A percentile compares a stretch with the other conserved stretches of the same genome.
phyloP scores from a whole-genome alignment of 1,140 invertebrate genomes.

The Drosophila suzukii region DNA sequence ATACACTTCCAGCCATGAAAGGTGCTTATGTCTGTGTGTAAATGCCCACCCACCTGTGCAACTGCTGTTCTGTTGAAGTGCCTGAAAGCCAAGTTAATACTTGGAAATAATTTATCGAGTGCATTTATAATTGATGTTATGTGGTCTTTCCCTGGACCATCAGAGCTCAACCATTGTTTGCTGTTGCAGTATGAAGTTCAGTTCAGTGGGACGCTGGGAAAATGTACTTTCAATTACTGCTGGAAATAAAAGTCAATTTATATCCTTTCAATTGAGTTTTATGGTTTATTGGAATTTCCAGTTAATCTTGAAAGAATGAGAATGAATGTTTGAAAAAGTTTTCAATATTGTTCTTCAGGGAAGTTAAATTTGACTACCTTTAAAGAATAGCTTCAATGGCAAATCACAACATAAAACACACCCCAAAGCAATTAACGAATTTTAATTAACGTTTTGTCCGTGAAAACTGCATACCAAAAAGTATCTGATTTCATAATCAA shows the following conservation, averaged over 20 bases:
- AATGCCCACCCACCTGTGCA: conserved; percentile 11
- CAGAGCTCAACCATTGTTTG: conserved; percentile 11
- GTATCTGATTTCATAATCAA: conserved; percentile 48
- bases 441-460: conserved; percentile 24
- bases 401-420: neutral
- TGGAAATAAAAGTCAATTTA: conserved; percentile 20
- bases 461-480: conserved; percentile 20
- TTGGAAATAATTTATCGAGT: conserved; percentile 74
- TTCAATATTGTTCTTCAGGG: neutral
- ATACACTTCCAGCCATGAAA: conserved; percentile 24
- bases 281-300: conserved; percentile 15
- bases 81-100: conserved; percentile 69
- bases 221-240: conserved; percentile 37
- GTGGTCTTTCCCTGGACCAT: conserved; percentile 19
- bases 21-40: conserved; percentile 12
- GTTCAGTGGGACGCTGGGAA: neutral
- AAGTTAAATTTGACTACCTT: too few relatives aligned
- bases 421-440: neutral
- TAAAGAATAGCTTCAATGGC: too few relatives aligned
- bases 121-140: conserved; percentile 75
- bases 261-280: conserved; percentile 33
- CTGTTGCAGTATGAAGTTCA: conserved; percentile 9
- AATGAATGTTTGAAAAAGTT: neutral
- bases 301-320: neutral
- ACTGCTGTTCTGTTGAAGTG: conserved; percentile 64